Conservation (phyloP, 1,140 invertebrate genomes). For the Chironomus tepperi region DNA sequence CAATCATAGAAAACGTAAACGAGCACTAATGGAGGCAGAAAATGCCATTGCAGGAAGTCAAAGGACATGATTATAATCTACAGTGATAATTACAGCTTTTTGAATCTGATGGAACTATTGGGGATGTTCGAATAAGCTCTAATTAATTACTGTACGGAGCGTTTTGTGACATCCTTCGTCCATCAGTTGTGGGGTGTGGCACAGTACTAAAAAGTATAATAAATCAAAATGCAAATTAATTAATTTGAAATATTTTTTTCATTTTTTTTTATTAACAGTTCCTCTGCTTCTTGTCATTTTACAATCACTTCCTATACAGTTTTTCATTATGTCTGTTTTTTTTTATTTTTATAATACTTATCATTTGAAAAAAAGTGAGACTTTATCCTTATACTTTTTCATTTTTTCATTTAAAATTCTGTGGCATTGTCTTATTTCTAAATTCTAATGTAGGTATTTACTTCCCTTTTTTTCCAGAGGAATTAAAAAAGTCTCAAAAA, state of each 20-base stretch:
- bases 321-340: not conserved
- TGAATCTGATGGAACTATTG: too few species aligned
- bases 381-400: not conserved
- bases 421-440: not conserved
- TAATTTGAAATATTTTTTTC: not conserved
- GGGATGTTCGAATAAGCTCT: too few species aligned
- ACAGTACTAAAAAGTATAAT: too few species aligned
- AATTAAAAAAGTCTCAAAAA: too few species aligned
- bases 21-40: slow-evolving; percentile 2
- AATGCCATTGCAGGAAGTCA: not conserved
- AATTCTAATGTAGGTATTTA: too few species aligned
- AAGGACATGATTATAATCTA: not conserved
- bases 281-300: not conserved
- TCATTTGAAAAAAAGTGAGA: not conserved
- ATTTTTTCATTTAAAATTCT: not conserved
- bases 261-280: slow-evolving; percentile 4
- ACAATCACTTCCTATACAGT: not conserved
- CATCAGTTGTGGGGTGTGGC: too few species aligned
- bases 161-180: too few species aligned
- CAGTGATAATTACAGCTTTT: too few species aligned
- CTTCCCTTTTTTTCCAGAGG: too few species aligned
- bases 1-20: slow-evolving; percentile 12
- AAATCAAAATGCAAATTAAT: too few species aligned
- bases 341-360: not conserved
- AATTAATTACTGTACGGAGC: too few species aligned